Evolutionary conservation across 2,888 invertebrate species (phyloP), one percentile per base, ranked within the genome.

Genomic region (Macaria notata): DNA sequence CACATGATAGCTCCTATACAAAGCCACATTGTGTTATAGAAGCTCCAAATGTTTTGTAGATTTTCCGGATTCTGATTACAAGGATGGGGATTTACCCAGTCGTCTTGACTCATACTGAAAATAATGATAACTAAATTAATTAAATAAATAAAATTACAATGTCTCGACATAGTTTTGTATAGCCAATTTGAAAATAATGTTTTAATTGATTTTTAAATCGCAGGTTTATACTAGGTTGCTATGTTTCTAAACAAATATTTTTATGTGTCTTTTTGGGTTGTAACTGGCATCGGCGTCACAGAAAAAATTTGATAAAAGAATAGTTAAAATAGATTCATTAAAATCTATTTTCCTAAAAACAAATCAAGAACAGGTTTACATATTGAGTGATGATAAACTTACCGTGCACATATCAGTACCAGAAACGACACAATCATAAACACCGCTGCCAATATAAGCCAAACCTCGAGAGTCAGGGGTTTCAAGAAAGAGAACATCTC

Each of bases 21-120:
- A 58, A 99, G 94, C 99, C 99, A 99, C 79, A 97, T 94, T 60
- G 97, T 96, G 81, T 98, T 98, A 85, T 94, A 93, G 65, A 96
- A 86, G 69, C 93, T 95, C 94, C 98, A 98, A 70, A 95, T 95
- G 80, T 98, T 98, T 84, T 98, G 96, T 52, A 98, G 92, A 71
- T 96, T 96, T 69, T 96, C 95, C 46, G 96, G 95, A 76, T 95
- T 95, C 56, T 94, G 93, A 74, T 96, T 95, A 82, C 97, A 97
- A 0, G 97, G 98, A 84, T 98, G 97, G 9, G 98, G 96, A 88
- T 97, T 98, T 63, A 97, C 96, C 97, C 97, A 98, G 81, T 99
- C 98, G 53, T 95, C 95, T 9, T 98, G 97, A 61, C 97, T 95
- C 92, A 96, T 94, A 79, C 97, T 96, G 78, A 50, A 86, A 84